Evolutionary conservation across 1,140 invertebrate genomes (phyloP).

Genomic region (Heterodera carotae): DNA sequence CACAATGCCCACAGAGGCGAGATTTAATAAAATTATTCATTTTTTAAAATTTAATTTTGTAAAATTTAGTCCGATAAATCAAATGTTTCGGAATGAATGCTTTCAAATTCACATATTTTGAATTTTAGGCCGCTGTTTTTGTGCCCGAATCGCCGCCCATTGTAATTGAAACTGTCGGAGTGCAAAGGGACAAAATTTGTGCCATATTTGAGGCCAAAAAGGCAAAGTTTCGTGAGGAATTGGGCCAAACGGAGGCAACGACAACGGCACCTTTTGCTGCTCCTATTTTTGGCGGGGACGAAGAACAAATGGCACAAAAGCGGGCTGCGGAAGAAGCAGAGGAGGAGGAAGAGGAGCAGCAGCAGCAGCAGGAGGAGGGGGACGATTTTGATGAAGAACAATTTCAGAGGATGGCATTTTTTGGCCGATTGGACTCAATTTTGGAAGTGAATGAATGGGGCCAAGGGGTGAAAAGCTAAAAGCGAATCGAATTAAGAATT

Average conservation of each 20-base stretch:
- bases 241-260: neutral
- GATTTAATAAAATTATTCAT: neutral
- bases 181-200: conserved; percentile 9
- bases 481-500: neutral
- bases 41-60: no score
- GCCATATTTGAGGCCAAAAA: neutral
- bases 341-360: neutral
- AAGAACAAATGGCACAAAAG: neutral
- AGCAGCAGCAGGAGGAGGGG: neutral
- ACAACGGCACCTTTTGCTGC: no score
- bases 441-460: conserved; percentile 16
- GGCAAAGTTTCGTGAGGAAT: neutral
- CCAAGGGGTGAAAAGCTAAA: neutral
- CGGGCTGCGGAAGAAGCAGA: neutral
- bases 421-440: conserved; percentile 29
- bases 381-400: neutral
- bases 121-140: neutral
- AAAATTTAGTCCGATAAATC: no score
- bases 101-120: neutral
- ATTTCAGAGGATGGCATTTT: neutral
- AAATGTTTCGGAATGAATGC: neutral
- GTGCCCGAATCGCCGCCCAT: conserved; percentile 27
- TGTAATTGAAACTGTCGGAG: conserved; percentile 27
- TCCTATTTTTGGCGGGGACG: no score
- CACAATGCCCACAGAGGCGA: conserved; percentile 26